Evolutionary conservation across 2,797 vertebrate species (phyloP).

Genomic region (Enteromius paludinosus): DNA sequence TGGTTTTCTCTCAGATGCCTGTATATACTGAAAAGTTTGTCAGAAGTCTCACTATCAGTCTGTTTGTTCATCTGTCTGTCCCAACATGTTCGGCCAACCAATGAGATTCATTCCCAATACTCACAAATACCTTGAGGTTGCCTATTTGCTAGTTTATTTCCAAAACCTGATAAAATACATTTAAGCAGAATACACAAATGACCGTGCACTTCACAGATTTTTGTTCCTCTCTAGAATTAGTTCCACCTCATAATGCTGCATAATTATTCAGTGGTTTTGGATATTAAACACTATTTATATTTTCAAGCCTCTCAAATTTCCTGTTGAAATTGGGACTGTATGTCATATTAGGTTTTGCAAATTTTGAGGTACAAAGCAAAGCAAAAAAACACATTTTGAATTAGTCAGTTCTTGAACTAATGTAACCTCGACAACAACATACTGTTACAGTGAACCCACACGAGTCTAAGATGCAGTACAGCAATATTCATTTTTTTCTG

Average conservation of each 20-base stretch:
- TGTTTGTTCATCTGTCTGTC: not conserved
- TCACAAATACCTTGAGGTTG: not conserved
- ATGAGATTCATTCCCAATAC: not conserved
- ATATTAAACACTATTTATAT: not conserved
- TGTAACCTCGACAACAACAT: not conserved
- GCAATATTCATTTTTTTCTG: not conserved
- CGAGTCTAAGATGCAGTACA: not conserved
- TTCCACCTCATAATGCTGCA: not conserved
- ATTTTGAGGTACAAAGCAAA: not conserved
- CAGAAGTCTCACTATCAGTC: not conserved
- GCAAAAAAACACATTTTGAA: not conserved
- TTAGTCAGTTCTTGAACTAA: not conserved
- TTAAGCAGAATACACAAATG: not conserved
- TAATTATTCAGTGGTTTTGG: not conserved
- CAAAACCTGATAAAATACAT: not conserved
- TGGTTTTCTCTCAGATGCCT: conserved; percentile 4
- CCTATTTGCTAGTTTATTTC: not conserved
- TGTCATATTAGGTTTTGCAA: not conserved
- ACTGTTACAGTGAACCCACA: not conserved
- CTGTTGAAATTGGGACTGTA: not conserved
- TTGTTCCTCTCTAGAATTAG: not conserved
- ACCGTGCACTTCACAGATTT: not conserved
- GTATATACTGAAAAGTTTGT: not conserved
- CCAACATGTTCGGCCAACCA: not conserved
- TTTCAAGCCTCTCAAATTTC: not conserved